Percentiles rank a stretch among this genome's conserved stretches.
phyloP scores from a whole-genome alignment of 2,797 vertebrate genomes.

The Scolopax rusticola region DNA sequence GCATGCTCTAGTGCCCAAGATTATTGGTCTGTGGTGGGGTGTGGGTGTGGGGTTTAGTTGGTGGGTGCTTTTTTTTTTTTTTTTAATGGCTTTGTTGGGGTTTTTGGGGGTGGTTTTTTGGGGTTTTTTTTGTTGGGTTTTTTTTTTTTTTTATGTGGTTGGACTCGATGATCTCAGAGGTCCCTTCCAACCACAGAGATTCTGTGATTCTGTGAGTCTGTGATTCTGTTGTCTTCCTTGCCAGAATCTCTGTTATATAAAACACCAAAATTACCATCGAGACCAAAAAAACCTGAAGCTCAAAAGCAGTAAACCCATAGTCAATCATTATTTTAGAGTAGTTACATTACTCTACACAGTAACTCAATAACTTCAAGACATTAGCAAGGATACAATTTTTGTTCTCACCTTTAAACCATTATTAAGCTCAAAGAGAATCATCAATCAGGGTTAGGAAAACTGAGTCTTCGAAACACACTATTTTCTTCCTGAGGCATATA shows the following conservation, averaged over 20 bases:
- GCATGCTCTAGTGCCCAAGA: too few relatives aligned
- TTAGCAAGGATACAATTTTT: neutral
- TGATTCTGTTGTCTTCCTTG: neutral
- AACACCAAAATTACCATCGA: neutral
- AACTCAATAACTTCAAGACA: neutral
- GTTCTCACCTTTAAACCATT: neutral
- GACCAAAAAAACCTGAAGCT: neutral
- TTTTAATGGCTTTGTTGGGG: too few relatives aligned
- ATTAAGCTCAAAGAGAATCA: slow-evolving; percentile 21
- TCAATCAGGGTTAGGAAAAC: neutral
- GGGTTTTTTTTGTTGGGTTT: too few relatives aligned
- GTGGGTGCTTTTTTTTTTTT: too few relatives aligned
- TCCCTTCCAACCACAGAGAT: too few relatives aligned
- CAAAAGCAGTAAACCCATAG: neutral
- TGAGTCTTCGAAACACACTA: neutral
- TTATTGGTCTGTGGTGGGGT: too few relatives aligned
- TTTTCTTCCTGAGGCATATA: neutral
- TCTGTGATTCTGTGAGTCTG: too few relatives aligned
- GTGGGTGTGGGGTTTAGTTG: too few relatives aligned
- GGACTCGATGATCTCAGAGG: too few relatives aligned
- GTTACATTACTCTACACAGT: neutral
- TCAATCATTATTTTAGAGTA: neutral
- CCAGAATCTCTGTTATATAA: neutral
- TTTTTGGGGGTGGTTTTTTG: too few relatives aligned
- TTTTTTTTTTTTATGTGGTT: too few relatives aligned